Percentiles rank a stretch among this genome's conserved stretches.
Evolutionary conservation across 2,888 invertebrate species (phyloP).

Genomic region (Cryptosula pallasiana): DNA sequence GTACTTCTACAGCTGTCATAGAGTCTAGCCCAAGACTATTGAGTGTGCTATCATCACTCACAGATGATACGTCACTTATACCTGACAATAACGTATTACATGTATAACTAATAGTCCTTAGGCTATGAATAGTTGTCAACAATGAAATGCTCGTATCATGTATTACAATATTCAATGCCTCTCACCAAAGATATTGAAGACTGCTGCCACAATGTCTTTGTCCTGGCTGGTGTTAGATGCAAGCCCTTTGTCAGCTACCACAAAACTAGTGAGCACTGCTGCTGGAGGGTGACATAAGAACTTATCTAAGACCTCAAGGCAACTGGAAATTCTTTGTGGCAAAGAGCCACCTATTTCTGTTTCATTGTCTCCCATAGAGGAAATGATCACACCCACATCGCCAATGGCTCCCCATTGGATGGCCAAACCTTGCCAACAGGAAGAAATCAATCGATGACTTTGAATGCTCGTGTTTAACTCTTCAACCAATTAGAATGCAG

Average conservation of each 20-base stretch:
- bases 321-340: slow-evolving; percentile 92
- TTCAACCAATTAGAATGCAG: not conserved
- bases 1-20: slow-evolving; percentile 97
- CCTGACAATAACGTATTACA: no score
- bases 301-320: slow-evolving; percentile 77
- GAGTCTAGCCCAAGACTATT: slow-evolving; percentile 97
- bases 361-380: slow-evolving; percentile 80
- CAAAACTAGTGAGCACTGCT: slow-evolving; percentile 60
- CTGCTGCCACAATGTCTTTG: slow-evolving; percentile 69
- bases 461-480: not conserved
- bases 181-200: slow-evolving; percentile 78
- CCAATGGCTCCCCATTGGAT: slow-evolving; percentile 99
- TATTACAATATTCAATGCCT: not conserved
- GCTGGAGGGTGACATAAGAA: slow-evolving; percentile 75
- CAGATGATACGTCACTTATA: slow-evolving; percentile 76
- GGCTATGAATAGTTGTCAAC: not conserved
- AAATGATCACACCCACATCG: slow-evolving; percentile 87
- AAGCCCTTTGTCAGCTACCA: slow-evolving; percentile 76
- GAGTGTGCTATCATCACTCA: slow-evolving; percentile 70
- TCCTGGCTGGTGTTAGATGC: slow-evolving; percentile 57
- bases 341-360: slow-evolving; percentile 89
- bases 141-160: not conserved
- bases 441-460: not conserved
- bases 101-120: not conserved
- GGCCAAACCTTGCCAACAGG: slow-evolving; percentile 59